phyloP scores from a whole-genome alignment of 2,113 vertebrate genomes.

The Serilophus lunatus region DNA sequence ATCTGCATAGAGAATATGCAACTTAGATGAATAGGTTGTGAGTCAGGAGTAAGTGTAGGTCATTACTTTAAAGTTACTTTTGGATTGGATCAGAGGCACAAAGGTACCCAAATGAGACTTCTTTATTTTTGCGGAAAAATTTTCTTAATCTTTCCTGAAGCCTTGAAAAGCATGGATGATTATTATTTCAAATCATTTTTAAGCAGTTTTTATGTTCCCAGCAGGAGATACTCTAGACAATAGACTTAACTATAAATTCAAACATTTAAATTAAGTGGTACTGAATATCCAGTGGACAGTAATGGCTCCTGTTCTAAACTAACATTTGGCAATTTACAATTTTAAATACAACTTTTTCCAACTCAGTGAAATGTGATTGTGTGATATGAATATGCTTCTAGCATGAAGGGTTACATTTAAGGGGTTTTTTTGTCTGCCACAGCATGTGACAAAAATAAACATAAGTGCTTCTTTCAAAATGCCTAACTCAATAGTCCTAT shows the following conservation, averaged over 20 bases:
- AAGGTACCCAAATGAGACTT: neutral
- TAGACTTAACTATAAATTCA: slow-evolving; percentile 49
- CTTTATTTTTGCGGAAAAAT: neutral
- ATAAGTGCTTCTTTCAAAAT: neutral
- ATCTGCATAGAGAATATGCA: neutral
- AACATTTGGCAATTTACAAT: slow-evolving; percentile 16
- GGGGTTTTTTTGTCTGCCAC: neutral
- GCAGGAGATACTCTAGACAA: slow-evolving; percentile 25
- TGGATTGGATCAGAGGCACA: neutral
- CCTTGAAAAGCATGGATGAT: slow-evolving; percentile 22
- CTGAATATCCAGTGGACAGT: neutral
- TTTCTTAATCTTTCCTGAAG: slow-evolving; percentile 8
- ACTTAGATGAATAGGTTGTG: neutral
- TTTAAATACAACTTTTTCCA: slow-evolving; percentile 31
- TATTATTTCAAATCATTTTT: slow-evolving; percentile 40
- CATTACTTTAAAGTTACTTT: neutral
- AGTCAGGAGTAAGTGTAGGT: neutral
- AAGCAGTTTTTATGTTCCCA: slow-evolving; percentile 28
- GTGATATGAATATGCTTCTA: neutral
- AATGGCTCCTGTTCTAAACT: slow-evolving; percentile 32
- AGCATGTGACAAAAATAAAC: neutral
- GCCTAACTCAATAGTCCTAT: neutral
- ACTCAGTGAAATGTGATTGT: slow-evolving; percentile 13
- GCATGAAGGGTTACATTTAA: neutral
- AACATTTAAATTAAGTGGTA: slow-evolving; percentile 52